phyloP scores from a whole-genome alignment of 92 coral and sea anemone species.

The Siderastrea siderea region DNA sequence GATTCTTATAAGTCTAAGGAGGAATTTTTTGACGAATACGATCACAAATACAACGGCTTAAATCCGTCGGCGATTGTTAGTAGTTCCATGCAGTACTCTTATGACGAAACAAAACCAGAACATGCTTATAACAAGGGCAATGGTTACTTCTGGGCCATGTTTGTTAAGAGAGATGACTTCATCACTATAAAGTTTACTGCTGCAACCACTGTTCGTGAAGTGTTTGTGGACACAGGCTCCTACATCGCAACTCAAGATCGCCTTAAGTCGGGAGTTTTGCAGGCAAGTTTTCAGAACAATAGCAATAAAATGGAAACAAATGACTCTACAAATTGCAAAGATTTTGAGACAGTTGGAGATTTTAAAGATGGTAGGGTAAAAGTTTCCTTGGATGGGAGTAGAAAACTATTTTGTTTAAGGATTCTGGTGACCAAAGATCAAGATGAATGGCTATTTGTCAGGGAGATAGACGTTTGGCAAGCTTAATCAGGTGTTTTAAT shows the following conservation, averaged over 20 bases:
- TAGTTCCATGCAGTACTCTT: constrained; percentile 16
- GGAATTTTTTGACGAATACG: constrained; percentile 67
- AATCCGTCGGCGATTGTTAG: constrained; percentile 75
- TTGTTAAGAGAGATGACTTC: constrained; percentile 31
- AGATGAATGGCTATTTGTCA: constrained; percentile 66
- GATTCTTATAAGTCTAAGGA: constrained; percentile 51
- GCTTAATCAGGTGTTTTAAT: too few relatives aligned
- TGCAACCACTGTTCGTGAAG: constrained; percentile 35
- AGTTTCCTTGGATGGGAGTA: constrained; percentile 7
- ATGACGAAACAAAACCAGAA: constrained; percentile 36
- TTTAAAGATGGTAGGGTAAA: constrained; percentile 46
- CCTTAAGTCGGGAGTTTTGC: constrained; percentile 50
- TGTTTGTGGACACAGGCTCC: constrained; percentile 79
- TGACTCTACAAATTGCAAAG: constrained; percentile 19
- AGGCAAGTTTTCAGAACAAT: constrained; percentile 46
- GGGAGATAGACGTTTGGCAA: constrained; percentile 67
- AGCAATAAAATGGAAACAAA: background rate
- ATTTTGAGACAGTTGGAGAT: constrained; percentile 42
- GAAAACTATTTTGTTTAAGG: constrained; percentile 48
- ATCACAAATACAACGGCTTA: constrained; percentile 68
- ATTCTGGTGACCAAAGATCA: constrained; percentile 54
- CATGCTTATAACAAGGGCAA: constrained; percentile 79
- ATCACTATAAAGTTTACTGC: constrained; percentile 35
- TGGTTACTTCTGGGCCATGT: constrained; percentile 75
- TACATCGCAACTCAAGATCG: constrained; percentile 57